Evolutionary conservation across 2,113 vertebrate genomes (phyloP).

Genomic region (Gadus chalcogrammus): DNA sequence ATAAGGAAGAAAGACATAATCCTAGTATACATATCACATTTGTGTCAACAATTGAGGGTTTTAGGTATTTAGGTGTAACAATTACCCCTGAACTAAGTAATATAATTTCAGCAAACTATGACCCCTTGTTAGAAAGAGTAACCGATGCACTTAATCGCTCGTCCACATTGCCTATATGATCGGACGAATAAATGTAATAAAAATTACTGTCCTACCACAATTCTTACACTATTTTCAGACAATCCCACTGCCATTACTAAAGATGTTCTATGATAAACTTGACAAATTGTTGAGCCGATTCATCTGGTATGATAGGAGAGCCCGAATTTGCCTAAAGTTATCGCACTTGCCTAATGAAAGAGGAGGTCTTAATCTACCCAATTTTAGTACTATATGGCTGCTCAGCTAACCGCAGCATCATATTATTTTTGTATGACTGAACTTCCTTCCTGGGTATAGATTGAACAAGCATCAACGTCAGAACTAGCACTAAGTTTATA

Average conservation of each 20-base stretch:
- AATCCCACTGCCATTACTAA: constrained; percentile 9
- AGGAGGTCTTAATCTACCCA: too few relatives aligned
- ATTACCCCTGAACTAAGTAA: constrained; percentile 24
- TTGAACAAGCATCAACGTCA: too few relatives aligned
- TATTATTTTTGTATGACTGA: too few relatives aligned
- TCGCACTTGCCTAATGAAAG: background rate
- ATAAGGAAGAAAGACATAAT: constrained; percentile 21
- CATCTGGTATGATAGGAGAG: constrained; percentile 27
- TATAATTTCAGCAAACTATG: constrained; percentile 19
- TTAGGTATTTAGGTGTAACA: constrained; percentile 31
- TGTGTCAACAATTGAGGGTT: constrained; percentile 17
- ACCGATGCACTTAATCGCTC: constrained; percentile 10
- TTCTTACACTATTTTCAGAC: constrained; percentile 27
- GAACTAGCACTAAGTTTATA: too few relatives aligned
- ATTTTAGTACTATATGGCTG: too few relatives aligned
- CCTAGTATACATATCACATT: constrained; percentile 12
- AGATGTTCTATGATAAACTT: background rate
- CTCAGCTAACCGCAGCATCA: too few relatives aligned
- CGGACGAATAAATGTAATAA: constrained; percentile 26
- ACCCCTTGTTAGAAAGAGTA: constrained; percentile 8
- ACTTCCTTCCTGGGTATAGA: too few relatives aligned
- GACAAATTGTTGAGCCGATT: constrained; percentile 11
- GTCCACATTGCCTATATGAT: constrained; percentile 24
- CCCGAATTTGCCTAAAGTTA: constrained; percentile 17
- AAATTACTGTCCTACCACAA: background rate